Base-by-base conservation (phyloP, 2,888 invertebrate species). In the Hypselothyrea guttata region DNA sequence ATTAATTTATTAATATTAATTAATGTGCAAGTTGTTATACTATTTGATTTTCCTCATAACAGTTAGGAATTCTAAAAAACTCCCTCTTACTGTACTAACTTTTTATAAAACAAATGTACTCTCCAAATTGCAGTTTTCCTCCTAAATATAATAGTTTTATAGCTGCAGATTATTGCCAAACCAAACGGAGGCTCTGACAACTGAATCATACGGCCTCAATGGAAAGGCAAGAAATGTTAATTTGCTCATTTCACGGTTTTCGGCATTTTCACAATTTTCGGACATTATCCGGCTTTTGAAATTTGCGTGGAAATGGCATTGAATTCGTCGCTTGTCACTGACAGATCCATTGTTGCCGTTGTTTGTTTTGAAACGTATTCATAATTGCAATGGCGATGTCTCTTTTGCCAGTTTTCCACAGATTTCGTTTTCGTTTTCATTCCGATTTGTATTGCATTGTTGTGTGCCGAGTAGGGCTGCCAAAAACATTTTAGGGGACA, bases 201-300 rank as follows among this genome's bases (percentile, higher is more conserved):
- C 7, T 9, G 4, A 7, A 12, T 7, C 12, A 18, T 7, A 33
- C 7, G 27, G 12, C 5, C 7, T 38, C 38, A 22, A 38, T 18
- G 7, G 11, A 2, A 11, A 11, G 35, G 8, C 42, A 18, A 12
- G 28, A 49, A 48, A 71, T 67, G 53, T 49, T 60, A 66, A 69
- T 65, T 82, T 83, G 83, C 76, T 83, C 84, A 83, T 82, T 82
- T 85, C 62, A 85, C 59, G 83, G 66, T 57, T 65, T 74, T 65
- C 59, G 48, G 22, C 52, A 57, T 56, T 58, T 38, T 59, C 48
- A 60, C 45, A 52, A 54, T 61, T 60, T 35, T 59, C 48, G 62
- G 44, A 54, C 56, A 68, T 74, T 74, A 71, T 67, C 64, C 74
- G 60, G 52, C 64, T 56, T 56, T 57, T 11, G 30, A 15, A 15